These are phyloP conservation scores for Halyomorpha halys DNA, from an alignment of 1,140 invertebrate species.

Conservation along the genomic window DNA sequence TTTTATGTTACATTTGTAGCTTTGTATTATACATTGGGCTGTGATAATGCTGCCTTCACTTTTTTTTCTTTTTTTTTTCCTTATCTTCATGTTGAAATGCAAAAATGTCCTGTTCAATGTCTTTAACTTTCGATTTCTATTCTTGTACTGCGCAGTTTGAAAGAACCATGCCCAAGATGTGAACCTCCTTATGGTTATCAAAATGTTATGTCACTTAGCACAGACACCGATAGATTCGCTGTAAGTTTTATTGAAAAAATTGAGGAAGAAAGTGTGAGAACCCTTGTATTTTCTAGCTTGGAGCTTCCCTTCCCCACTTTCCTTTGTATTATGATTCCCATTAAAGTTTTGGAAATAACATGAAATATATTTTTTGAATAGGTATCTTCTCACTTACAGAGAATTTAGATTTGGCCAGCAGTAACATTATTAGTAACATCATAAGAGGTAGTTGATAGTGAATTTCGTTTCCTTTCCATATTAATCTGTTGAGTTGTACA, in stretches of 20 bases:
- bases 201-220: conserved; percentile 80
- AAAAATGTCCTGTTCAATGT: too few species aligned
- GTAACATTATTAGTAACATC: too few species aligned
- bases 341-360: too few species aligned
- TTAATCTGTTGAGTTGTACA: too few species aligned
- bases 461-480: too few species aligned
- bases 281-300: conserved; percentile 88
- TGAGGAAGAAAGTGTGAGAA: conserved; percentile 59
- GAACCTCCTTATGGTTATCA: conserved; percentile 87
- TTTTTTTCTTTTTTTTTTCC: neutral
- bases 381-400: too few species aligned
- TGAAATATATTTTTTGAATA: too few species aligned
- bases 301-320: conserved; percentile 59
- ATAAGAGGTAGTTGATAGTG: too few species aligned
- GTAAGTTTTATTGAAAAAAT: conserved; percentile 39
- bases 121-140: conserved; percentile 10
- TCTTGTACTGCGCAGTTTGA: conserved; percentile 45
- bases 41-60: neutral
- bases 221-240: conserved; percentile 59
- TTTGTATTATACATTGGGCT: conserved; percentile 1
- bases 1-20: neutral
- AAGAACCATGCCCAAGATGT: conserved; percentile 69
- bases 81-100: neutral
- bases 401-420: too few species aligned
- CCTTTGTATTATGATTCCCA: neutral